phyloP scores from a whole-genome alignment of 35 echinoderm and acorn worm species.

The Heliocidaris erythrogramma region DNA sequence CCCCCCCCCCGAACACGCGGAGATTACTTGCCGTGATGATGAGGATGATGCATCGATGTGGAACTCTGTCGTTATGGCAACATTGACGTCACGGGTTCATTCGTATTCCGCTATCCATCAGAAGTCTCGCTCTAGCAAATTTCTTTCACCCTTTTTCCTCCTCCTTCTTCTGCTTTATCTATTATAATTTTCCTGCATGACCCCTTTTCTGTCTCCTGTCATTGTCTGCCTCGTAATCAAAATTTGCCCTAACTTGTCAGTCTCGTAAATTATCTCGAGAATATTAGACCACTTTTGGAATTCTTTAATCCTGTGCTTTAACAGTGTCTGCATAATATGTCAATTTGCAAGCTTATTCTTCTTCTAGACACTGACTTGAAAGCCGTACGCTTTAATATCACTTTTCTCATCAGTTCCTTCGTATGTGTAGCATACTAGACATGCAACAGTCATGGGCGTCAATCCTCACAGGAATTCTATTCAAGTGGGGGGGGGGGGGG shows the following conservation, averaged over 20 bases:
- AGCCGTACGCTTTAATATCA: no score
- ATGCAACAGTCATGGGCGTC: no score
- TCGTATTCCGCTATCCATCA: conserved; percentile 35
- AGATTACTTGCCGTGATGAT: conserved; percentile 2
- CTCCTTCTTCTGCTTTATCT: not conserved
- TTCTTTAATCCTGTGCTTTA: not conserved
- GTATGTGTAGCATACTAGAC: not conserved
- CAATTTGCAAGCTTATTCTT: not conserved
- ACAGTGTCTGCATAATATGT: not conserved
- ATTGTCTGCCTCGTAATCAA: not conserved
- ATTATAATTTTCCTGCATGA: not conserved
- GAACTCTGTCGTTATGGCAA: conserved; percentile 31
- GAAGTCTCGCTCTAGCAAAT: not conserved
- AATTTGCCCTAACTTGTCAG: not conserved
- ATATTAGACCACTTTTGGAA: not conserved
- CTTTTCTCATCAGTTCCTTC: no score
- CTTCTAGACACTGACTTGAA: no score
- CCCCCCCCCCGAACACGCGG: not conserved
- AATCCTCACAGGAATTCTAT: no score
- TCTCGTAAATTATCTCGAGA: not conserved
- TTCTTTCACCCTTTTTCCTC: conserved; percentile 2
- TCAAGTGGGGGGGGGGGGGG: no score
- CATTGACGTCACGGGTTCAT: conserved; percentile 47
- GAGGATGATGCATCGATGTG: conserved; percentile 40
- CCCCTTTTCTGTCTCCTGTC: conserved; percentile 6